phyloP scores from a whole-genome alignment of 2,797 vertebrate genomes.

The Kryptopterus vitreolus region DNA sequence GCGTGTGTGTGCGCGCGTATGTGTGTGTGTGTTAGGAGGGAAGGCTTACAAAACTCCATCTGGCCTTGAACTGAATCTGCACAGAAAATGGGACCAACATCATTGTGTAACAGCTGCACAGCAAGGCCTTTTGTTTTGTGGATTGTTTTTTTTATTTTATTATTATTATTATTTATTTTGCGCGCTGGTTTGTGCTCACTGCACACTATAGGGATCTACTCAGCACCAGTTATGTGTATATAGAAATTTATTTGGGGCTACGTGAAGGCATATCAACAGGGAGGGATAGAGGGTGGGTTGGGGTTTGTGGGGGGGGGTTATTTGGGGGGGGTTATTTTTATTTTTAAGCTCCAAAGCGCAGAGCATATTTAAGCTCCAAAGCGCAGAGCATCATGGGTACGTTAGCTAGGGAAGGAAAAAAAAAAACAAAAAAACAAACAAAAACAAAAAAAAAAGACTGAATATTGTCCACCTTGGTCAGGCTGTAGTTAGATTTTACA shows the following conservation, averaged over 20 bases:
- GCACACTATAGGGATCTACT: conserved; percentile 31
- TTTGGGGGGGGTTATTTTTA: conserved; percentile 5
- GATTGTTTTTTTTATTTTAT: background rate
- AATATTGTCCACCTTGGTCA: conserved; percentile 51
- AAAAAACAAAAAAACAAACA: too few relatives aligned
- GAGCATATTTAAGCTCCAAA: conserved; percentile 40
- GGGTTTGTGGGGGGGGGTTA: conserved; percentile 13
- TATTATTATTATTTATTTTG: too few relatives aligned
- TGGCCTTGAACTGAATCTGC: conserved; percentile 43
- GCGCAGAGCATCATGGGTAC: conserved; percentile 46
- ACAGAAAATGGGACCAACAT: conserved; percentile 57
- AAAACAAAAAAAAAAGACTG: conserved; percentile 42
- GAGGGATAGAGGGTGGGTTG: background rate
- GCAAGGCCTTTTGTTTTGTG: conserved; percentile 9
- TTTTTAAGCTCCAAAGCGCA: conserved; percentile 43
- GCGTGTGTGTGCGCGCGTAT: background rate
- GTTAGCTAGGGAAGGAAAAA: conserved; percentile 49
- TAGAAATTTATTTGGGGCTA: conserved; percentile 53
- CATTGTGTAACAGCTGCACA: conserved; percentile 44
- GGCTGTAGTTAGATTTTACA: conserved; percentile 53
- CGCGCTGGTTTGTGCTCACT: conserved; percentile 30
- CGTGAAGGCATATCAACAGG: conserved; percentile 49
- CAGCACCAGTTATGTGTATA: conserved; percentile 53
- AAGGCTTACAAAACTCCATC: conserved; percentile 30
- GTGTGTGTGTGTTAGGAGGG: conserved; percentile 32